A percentile compares a stretch with the other conserved stretches of the same genome.
phyloP scores from a whole-genome alignment of 2,113 vertebrate species.

The Romanogobio albipinnatus region DNA sequence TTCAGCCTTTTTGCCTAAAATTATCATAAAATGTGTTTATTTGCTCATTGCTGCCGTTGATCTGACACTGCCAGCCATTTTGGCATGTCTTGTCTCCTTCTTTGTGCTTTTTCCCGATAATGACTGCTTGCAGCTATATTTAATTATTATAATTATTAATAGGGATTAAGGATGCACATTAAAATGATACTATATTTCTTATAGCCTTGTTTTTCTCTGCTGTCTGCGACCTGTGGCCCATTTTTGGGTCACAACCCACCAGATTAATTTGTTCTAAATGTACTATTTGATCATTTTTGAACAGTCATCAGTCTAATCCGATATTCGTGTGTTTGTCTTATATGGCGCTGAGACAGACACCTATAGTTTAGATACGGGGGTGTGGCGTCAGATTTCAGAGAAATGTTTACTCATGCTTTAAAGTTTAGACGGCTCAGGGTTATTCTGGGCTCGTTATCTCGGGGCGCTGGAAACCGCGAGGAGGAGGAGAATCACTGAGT shows the following conservation, averaged over 20 bases:
- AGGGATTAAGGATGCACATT: too few relatives aligned
- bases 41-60: too few relatives aligned
- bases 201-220: neutral
- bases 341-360: conserved; percentile 36
- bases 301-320: neutral
- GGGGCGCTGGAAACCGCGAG: conserved; percentile 50
- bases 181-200: too few relatives aligned
- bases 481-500: conserved; percentile 39
- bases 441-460: conserved; percentile 71
- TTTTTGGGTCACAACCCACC: neutral
- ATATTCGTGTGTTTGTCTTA: conserved; percentile 13
- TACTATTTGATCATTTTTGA: conserved; percentile 20
- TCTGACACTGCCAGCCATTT: too few relatives aligned
- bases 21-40: too few relatives aligned
- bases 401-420: conserved; percentile 71
- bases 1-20: too few relatives aligned
- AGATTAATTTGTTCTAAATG: neutral
- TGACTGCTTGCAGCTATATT: too few relatives aligned
- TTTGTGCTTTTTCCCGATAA: too few relatives aligned
- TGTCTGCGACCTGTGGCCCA: neutral
- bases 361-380: conserved; percentile 54
- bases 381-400: conserved; percentile 60
- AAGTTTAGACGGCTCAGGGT: conserved; percentile 62
- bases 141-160: too few relatives aligned
- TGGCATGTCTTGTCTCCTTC: too few relatives aligned